Percentiles rank a stretch among this genome's conserved stretches.
phyloP scores from a whole-genome alignment of 1,140 invertebrate species.

The Bombus turneri region DNA sequence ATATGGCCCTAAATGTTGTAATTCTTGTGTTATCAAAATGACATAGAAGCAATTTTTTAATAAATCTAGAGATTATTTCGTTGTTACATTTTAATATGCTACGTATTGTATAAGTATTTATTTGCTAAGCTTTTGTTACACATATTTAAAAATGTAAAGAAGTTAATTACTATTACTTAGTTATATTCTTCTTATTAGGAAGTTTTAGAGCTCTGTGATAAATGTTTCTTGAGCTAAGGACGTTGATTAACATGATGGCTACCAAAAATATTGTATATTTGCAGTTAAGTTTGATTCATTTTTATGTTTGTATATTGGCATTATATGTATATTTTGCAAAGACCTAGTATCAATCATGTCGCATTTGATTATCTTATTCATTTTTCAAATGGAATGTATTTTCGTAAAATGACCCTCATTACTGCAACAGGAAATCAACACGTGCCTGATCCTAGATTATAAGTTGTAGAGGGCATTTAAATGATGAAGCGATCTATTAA shows the following conservation, averaged over 20 bases:
- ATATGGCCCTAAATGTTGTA: conserved; percentile 53
- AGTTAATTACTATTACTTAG: conserved; percentile 32
- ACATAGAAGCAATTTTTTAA: conserved; percentile 49
- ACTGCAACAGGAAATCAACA: conserved; percentile 56
- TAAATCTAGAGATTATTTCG: conserved; percentile 57
- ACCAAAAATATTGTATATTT: conserved; percentile 66
- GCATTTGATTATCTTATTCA: conserved; percentile 40
- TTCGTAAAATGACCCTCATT: conserved; percentile 44
- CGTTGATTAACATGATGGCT: conserved; percentile 41
- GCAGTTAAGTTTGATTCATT: conserved; percentile 70
- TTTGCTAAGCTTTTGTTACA: conserved; percentile 52
- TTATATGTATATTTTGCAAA: conserved; percentile 59
- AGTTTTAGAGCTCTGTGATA: conserved; percentile 31
- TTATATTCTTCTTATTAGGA: conserved; percentile 11
- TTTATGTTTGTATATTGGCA: conserved; percentile 63
- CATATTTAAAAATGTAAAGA: conserved; percentile 26
- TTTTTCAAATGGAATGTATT: conserved; percentile 27
- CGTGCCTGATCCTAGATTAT: conserved; percentile 66
- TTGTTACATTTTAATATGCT: conserved; percentile 56
- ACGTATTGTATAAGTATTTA: conserved; percentile 52
- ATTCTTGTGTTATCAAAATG: conserved; percentile 52
- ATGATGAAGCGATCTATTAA: conserved; percentile 48
- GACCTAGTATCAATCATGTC: conserved; percentile 32
- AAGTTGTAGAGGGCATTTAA: conserved; percentile 66
- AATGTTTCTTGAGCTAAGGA: conserved; percentile 32